Conservation (phyloP, 2,113 vertebrate species). For the Nymphicus hollandicus region DNA sequence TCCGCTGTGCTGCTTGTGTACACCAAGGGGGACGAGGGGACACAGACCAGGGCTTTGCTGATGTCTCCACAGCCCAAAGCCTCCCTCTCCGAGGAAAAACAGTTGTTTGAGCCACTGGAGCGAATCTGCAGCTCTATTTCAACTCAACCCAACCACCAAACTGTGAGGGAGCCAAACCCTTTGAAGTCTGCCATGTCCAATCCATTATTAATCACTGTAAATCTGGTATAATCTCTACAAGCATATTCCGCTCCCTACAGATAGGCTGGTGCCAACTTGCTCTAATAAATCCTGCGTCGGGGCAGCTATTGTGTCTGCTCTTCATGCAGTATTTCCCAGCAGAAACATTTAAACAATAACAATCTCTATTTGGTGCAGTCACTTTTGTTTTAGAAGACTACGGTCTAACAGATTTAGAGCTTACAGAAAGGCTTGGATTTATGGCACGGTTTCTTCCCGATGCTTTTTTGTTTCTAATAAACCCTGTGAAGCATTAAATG, state of each 20-base stretch:
- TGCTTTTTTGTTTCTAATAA: neutral
- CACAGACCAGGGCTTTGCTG: accelerated
- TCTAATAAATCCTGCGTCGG: constrained; percentile 59
- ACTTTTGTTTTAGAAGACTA: constrained; percentile 57
- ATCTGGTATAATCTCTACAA: constrained; percentile 73
- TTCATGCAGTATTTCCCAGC: constrained; percentile 51
- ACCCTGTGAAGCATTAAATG: neutral
- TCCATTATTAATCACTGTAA: constrained; percentile 71
- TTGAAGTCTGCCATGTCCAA: constrained; percentile 27
- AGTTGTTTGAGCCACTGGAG: neutral
- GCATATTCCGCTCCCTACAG: constrained; percentile 64
- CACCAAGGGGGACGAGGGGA: accelerated
- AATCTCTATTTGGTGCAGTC: constrained; percentile 22
- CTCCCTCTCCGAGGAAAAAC: neutral
- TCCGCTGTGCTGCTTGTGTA: accelerated
- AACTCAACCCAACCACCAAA: neutral
- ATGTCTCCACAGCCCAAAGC: neutral
- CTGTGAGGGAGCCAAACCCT: neutral
- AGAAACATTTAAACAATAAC: constrained; percentile 71
- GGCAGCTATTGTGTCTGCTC: constrained; percentile 37
- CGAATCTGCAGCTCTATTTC: neutral
- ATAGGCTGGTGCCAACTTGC: constrained; percentile 48
- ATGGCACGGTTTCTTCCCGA: neutral
- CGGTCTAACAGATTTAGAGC: constrained; percentile 18
- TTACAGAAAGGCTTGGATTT: neutral